phyloP scores from a whole-genome alignment of 2,797 vertebrate species.

The Meda fulgida region DNA sequence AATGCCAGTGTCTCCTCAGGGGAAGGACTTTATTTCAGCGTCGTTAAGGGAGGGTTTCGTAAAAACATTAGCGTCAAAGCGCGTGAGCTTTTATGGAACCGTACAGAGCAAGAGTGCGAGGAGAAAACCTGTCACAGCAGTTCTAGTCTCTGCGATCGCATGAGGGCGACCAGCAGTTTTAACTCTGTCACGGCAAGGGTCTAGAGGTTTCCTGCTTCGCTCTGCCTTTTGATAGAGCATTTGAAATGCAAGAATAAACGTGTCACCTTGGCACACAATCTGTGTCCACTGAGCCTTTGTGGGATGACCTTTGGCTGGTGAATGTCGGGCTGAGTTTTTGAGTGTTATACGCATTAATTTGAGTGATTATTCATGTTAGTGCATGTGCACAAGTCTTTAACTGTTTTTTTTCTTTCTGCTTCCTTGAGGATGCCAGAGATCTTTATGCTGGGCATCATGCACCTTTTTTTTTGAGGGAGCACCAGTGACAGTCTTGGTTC shows the following conservation, averaged over 20 bases:
- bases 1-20: constrained; percentile 59
- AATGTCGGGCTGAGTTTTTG: constrained; percentile 21
- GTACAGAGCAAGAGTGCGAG: constrained; percentile 33
- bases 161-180: constrained; percentile 51
- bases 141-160: constrained; percentile 37
- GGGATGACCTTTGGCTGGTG: constrained; percentile 45
- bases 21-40: constrained; percentile 56
- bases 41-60: constrained; percentile 45
- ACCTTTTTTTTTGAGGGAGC: not conserved
- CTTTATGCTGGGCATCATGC: constrained; percentile 24
- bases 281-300: constrained; percentile 45
- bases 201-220: constrained; percentile 8
- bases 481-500: not conserved
- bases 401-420: not conserved
- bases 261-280: constrained; percentile 46
- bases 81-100: constrained; percentile 46
- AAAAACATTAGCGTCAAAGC: constrained; percentile 49
- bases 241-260: constrained; percentile 39
- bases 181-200: constrained; percentile 37
- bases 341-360: constrained; percentile 20
- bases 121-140: constrained; percentile 47
- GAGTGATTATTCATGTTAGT: constrained; percentile 40
- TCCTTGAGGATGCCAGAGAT: constrained; percentile 33
- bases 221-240: constrained; percentile 26
- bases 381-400: constrained; percentile 19